Evolutionary conservation across 2,113 vertebrate species (phyloP).

Genomic region (Oncorhynchus nerka): DNA sequence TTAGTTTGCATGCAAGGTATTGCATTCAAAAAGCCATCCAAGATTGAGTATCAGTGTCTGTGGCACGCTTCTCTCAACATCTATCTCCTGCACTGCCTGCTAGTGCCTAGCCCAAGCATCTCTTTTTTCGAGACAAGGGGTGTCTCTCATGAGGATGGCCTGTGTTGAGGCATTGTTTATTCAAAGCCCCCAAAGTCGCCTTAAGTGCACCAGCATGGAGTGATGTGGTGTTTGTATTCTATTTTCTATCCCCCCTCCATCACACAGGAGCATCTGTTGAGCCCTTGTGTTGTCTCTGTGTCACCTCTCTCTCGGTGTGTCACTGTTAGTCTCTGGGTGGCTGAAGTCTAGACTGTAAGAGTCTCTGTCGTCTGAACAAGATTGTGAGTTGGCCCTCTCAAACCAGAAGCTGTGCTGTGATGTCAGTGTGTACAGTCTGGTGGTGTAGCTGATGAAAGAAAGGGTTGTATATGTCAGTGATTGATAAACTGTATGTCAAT

Average conservation of each 20-base stretch:
- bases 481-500: not conserved
- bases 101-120: conserved; percentile 56
- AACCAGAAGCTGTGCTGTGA: too few relatives aligned
- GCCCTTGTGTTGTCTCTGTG: not conserved
- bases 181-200: conserved; percentile 19
- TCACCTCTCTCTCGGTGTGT: not conserved
- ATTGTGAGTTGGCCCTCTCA: too few relatives aligned
- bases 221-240: conserved; percentile 16
- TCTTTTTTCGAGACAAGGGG: conserved; percentile 6
- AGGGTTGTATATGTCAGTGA: not conserved
- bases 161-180: conserved; percentile 34
- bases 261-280: not conserved
- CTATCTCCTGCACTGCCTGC: conserved; percentile 34
- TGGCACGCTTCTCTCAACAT: conserved; percentile 27
- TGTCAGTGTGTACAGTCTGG: not conserved
- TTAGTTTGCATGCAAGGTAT: not conserved
- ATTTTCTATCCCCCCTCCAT: not conserved
- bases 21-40: not conserved
- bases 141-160: conserved; percentile 35
- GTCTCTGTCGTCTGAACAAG: not conserved
- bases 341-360: not conserved
- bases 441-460: not conserved
- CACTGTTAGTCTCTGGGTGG: not conserved
- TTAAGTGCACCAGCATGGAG: conserved; percentile 20
- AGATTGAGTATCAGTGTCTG: not conserved